Evolutionary conservation across 2,797 vertebrate genomes (phyloP), one percentile per base, ranked within the genome.

Genomic region (Lacerta viridis): DNA sequence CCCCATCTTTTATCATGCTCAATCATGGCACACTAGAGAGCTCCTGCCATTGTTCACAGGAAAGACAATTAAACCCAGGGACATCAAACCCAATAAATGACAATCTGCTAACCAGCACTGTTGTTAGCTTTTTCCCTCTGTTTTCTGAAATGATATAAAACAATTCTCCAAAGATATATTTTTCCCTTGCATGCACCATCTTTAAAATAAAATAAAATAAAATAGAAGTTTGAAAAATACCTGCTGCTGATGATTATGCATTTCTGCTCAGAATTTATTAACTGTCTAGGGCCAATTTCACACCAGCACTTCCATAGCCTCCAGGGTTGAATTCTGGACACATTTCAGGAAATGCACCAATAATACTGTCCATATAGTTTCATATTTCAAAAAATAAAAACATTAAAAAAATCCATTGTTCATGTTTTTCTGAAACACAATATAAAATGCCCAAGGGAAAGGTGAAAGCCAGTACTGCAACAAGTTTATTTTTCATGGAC

Each of bases 1-100:
- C 95, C 97, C 96, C 96, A n/a, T n/a, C 96, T 95, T 97, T 97
- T 97, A 97, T 96, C 97, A 95, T 90, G 94, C 96, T 94, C 43
- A 69, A n/a, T n/a, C 96, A 97, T 95, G 94, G 96, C 96, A 97
- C 97, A 97, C 97, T 96, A 97, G 97, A 97, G 98, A 97, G 96
- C 93, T 95, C 93, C 96, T 97, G 97, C 97, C 96, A 98, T 98
- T 98, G 98, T 98, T 98, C 97, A 97, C 98, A 98, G 97, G 97
- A 98, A 98, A 98, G 98, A 98, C 98, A 98, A 98, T 98, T 98
- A 98, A 98, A 98, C 94, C 96, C 96, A 97, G 96, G 95, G 97
- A 98, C 97, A 98, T 98, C 98, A 98, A 98, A 98, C 98, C 97
- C 95, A 97, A 97, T n/a, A 97, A 98, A 97, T 98, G 97, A 98